These are phyloP conservation scores for Drosophila rhopaloa DNA, from an alignment of 1,140 invertebrate species.

Conservation along the genomic window DNA sequence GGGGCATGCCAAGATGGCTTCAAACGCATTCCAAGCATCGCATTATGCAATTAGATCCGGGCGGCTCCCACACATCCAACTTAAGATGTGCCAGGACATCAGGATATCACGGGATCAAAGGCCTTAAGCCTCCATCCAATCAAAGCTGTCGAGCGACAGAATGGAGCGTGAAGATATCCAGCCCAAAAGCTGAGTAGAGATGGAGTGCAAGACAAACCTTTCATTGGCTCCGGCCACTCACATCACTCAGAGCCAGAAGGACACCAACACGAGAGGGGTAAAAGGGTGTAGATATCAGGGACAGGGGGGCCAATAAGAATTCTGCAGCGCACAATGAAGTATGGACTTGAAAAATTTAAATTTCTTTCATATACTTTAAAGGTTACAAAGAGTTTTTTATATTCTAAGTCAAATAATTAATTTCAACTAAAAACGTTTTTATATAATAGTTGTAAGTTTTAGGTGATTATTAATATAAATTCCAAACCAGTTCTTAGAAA, in stretches of 20 bases:
- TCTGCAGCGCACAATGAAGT: neutral
- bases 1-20: constrained; percentile 30
- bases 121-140: constrained; percentile 24
- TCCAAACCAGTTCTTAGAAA: no score
- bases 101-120: constrained; percentile 24
- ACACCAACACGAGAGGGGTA: constrained; percentile 1
- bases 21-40: constrained; percentile 36
- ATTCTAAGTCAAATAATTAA: no score
- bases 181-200: constrained; percentile 14
- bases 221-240: constrained; percentile 26
- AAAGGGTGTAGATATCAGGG: neutral
- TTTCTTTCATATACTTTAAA: no score
- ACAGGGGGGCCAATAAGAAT: neutral
- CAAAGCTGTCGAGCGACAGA: constrained; percentile 29
- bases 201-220: constrained; percentile 31
- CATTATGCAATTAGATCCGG: constrained; percentile 58
- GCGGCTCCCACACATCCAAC: neutral
- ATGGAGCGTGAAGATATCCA: constrained; percentile 36
- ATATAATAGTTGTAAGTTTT: no score
- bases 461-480: no score
- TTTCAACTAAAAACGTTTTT: no score
- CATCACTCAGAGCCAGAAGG: constrained; percentile 28
- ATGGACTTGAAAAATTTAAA: neutral
- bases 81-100: constrained; percentile 12
- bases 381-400: neutral